Evolutionary conservation across 2,113 vertebrate species (phyloP), one percentile per base, ranked within the genome.

Genomic region (Pontoporia blainvillei): DNA sequence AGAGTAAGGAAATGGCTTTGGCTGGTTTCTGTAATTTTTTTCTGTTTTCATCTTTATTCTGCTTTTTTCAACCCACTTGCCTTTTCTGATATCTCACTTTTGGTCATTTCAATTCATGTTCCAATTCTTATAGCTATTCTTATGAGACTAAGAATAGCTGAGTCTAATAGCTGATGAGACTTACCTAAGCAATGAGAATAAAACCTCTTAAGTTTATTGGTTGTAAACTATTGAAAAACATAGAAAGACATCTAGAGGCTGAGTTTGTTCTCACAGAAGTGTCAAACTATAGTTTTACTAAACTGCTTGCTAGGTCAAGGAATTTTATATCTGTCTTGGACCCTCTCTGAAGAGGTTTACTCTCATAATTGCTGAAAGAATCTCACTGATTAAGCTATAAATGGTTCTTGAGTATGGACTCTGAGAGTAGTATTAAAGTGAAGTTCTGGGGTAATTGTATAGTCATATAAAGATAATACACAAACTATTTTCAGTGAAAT

Each of bases 271-370:
- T 67, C 46, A 82, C 52, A 39, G 64, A 93, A 71, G 7, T 87
- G 64, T 93, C 90, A 49, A 85, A 71, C 72, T 85, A 20, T 89
- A 90, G 69, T 85, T 71, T 95, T 79, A 84, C 44, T 89, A 64
- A 97, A 89, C 69, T 95, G 17, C 82, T 90, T 97, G 46, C 86
- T 89, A 52, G 86, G 76, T 54, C 66, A 76, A 78, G n/a, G 31
- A 54, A 94, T 96, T 95, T 96, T 92, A 44, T 54, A 49, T 94
- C 20, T 92, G 9, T 78, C 69, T 95, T 87, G 18, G 66, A 90
- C 8, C 18, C 18, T 69, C 31, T 95, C 69, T 64, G 61, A 93
- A 87, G n/a, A 79, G 8, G 8, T 78, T 86, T 84, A 57, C 71
- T 91, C 17, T 88, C 54, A 79, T 57, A 91, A 78, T 69, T 46